Evolutionary conservation across 2,113 vertebrate species (phyloP).

Genomic region (Aramus guarauna): DNA sequence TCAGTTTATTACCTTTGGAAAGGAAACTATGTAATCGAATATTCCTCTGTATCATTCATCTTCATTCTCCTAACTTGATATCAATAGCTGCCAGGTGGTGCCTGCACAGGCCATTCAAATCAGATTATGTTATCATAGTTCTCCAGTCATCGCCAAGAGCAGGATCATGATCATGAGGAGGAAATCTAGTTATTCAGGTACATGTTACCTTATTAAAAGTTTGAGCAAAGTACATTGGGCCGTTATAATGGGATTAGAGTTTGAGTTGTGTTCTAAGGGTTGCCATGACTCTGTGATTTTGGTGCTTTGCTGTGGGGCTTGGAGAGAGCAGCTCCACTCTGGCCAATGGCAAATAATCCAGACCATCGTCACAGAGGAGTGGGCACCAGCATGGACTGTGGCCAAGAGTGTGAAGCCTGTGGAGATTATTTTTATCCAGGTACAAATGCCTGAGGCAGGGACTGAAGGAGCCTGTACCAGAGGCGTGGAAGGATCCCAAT

Average conservation of each 20-base stretch:
- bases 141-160: slow-evolving; percentile 45
- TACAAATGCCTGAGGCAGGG: slow-evolving; percentile 21
- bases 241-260: slow-evolving; percentile 43
- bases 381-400: not conserved
- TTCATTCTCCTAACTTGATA: slow-evolving; percentile 61
- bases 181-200: slow-evolving; percentile 68
- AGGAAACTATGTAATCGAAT: slow-evolving; percentile 61
- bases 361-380: not conserved
- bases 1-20: slow-evolving; percentile 53
- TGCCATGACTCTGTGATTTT: slow-evolving; percentile 36
- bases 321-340: not conserved
- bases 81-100: slow-evolving; percentile 57
- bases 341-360: not conserved
- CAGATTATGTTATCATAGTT: slow-evolving; percentile 60
- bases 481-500: not conserved
- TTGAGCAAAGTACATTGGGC: slow-evolving; percentile 56
- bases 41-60: slow-evolving; percentile 47
- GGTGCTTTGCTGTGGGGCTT: not conserved
- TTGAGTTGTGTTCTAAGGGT: slow-evolving; percentile 20
- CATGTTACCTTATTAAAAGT: slow-evolving; percentile 68
- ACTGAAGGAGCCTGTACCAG: not conserved
- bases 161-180: slow-evolving; percentile 28
- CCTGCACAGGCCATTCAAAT: slow-evolving; percentile 51
- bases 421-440: slow-evolving; percentile 15
- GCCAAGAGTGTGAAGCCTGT: not conserved